These are phyloP conservation scores for Clusia tigrina DNA, from an alignment of 2,888 invertebrate genomes.

Conservation along the genomic window DNA sequence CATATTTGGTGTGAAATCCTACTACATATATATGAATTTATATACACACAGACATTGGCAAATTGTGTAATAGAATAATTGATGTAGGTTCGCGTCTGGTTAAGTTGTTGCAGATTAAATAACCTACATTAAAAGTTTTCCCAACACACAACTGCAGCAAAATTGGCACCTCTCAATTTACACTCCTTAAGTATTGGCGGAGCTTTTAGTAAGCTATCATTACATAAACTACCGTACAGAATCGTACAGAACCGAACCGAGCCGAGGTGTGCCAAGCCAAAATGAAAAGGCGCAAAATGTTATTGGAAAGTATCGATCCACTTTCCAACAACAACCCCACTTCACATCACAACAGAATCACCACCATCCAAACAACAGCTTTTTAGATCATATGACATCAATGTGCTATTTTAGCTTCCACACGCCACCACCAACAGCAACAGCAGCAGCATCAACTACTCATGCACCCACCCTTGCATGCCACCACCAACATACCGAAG, in stretches of 20 bases:
- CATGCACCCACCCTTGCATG: no score
- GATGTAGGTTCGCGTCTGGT: conserved; percentile 4
- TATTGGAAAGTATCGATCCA: conserved; percentile 29
- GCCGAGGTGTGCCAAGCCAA: no score
- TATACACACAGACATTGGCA: no score
- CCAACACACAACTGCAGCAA: background rate
- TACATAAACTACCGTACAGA: background rate
- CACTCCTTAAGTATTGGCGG: no score
- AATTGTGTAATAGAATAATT: no score
- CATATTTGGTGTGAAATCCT: no score
- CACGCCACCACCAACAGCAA: background rate
- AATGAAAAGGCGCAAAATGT: background rate
- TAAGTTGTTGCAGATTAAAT: background rate
- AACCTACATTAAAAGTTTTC: background rate
- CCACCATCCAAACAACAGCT: background rate
- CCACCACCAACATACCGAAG: background rate
- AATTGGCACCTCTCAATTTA: background rate
- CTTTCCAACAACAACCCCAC: conserved; percentile 25
- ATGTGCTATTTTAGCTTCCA: background rate
- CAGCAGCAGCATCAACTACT: no score
- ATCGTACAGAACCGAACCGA: background rate
- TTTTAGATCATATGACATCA: conserved; percentile 1
- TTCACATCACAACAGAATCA: background rate
- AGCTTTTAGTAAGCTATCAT: no score
- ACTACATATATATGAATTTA: no score